Evolutionary conservation across 2,113 vertebrate species (phyloP).

Genomic region (Lagopus muta): DNA sequence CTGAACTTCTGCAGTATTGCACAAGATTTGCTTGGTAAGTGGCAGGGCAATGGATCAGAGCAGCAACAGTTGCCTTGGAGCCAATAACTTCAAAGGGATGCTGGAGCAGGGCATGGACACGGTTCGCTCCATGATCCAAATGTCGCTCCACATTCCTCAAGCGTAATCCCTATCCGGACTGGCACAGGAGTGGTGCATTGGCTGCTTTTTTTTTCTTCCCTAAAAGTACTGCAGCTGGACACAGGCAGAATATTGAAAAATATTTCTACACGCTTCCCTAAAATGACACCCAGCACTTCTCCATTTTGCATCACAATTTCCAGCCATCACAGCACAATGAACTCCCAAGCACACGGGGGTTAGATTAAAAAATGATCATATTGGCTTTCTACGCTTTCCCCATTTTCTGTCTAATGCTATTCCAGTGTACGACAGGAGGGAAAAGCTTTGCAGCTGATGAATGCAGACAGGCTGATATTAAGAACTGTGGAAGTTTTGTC

Average conservation of each 20-base stretch:
- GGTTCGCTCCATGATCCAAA: not conserved
- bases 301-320: not conserved
- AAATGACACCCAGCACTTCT: not conserved
- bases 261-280: not conserved
- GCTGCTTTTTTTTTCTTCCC: rapidly evolving
- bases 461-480: constrained; percentile 83
- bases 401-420: not conserved
- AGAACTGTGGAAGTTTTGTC: constrained; percentile 66
- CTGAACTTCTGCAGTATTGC: rapidly evolving
- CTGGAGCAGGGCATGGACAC: not conserved
- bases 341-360: not conserved
- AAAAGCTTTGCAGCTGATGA: constrained; percentile 79
- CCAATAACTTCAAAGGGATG: not conserved
- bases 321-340: not conserved
- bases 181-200: not conserved
- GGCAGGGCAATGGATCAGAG: not conserved
- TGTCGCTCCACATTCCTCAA: rapidly evolving
- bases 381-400: constrained; percentile 30
- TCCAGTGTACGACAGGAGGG: not conserved
- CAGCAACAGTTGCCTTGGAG: not conserved
- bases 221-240: not conserved
- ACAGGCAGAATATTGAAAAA: not conserved
- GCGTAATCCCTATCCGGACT: rapidly evolving
- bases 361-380: constrained; percentile 41
- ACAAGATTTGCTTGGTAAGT: rapidly evolving